These are phyloP conservation scores for Eulemur mongoz DNA, from an alignment of 2,797 vertebrate species.

Conservation along the genomic window DNA sequence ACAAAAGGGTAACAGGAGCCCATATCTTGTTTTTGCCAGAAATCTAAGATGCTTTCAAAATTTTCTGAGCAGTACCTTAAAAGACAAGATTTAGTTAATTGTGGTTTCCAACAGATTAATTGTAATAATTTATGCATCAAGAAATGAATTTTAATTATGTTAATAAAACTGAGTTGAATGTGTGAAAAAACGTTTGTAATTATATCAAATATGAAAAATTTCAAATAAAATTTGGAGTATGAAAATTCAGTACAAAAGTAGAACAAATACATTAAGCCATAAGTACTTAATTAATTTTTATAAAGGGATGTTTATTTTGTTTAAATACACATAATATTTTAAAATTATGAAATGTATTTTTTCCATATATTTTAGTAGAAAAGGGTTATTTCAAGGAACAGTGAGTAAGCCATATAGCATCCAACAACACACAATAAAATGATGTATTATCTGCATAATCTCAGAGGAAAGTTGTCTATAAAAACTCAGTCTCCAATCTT, in stretches of 20 bases:
- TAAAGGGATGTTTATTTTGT: not conserved
- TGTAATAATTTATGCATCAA: not conserved
- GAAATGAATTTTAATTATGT: conserved; percentile 11
- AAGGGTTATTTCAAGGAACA: not conserved
- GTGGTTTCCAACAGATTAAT: not conserved
- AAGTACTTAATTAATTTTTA: not conserved
- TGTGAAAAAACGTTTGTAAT: not conserved
- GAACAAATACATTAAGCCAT: not conserved
- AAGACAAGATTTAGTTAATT: not conserved
- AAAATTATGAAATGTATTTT: not conserved
- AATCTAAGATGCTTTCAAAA: not conserved
- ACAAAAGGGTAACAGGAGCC: not conserved
- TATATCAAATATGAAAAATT: not conserved
- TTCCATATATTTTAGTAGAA: not conserved
- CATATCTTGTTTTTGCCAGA: not conserved
- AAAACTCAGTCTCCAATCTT: not conserved
- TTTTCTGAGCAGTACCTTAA: not conserved
- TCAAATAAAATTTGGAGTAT: not conserved
- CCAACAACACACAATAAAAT: not conserved
- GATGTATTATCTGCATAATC: not conserved
- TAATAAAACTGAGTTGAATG: not conserved
- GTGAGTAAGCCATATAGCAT: not conserved
- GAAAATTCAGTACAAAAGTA: conserved; percentile 16
- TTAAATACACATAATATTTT: not conserved
- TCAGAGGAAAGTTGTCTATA: not conserved